Base-by-base conservation (phyloP, 2,113 vertebrate species). In the Amazona vittata region DNA sequence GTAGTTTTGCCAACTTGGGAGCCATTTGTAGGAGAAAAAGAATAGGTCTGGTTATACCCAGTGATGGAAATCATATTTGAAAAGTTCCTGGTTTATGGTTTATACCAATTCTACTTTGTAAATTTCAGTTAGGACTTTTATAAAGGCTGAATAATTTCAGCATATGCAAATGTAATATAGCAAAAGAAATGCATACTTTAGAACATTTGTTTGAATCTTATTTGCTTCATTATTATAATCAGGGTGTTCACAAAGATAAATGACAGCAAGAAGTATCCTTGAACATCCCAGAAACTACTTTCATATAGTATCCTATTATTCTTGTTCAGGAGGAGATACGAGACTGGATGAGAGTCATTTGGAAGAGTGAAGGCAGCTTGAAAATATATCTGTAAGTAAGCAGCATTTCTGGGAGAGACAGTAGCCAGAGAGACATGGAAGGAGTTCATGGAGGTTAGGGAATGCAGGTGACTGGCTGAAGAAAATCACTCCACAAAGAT, bases 311-410 rank as follows among this genome's bases (percentile, higher is more conserved):
- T 50, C 19, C 11, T 44, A 15, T 80, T 77, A 41, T 31, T 83
- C 29, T 89, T 90, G 12, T 33, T 83, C 43, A 60, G 41, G 31
- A 94, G 46, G 22, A 87, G 44, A 87, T 15, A 37, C 31, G 28
- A 28, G 22, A 52, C 35, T 65, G 65, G 26, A 52, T 68, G 60
- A 1, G 35, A 80, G 60, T 44, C 10, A 12, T 75, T 52, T n/a
- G 24, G 50, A 94, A 41, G 39, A 68, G 18, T 24, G 57, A 94
- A 64, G 26, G 70, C 50, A 60, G 35, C 46, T 60, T 68, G 70
- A 49, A 97, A 87, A 89, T 65, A 69, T 89, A 65, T 57, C 57
- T 89, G 29, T 41, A 83, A 94, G 52, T 16, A 74, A 87, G 81
- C 47, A 93, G 74, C 18, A 76, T 79, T 84, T 60, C 60, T 8